Evolutionary conservation across 2,797 vertebrate genomes (phyloP).

Genomic region (Morelia viridis): DNA sequence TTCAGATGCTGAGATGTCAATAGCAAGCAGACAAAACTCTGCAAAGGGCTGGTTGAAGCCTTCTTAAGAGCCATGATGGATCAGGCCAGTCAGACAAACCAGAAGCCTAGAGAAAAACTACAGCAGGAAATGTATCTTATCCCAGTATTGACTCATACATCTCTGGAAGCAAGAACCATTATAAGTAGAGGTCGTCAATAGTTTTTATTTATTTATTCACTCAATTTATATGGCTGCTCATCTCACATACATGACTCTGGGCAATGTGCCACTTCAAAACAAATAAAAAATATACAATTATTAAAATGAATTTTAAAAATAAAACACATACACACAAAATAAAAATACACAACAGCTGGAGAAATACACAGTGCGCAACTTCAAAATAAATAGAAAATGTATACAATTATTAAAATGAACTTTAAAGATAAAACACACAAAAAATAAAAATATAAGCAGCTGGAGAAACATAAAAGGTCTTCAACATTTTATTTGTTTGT

Average conservation of each 20-base stretch:
- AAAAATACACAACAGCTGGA: background rate
- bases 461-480: background rate
- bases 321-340: background rate
- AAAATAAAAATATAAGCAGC: background rate
- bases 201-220: background rate
- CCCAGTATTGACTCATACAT: background rate
- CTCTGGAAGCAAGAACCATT: background rate
- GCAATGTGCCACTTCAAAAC: background rate
- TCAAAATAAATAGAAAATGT: too few relatives aligned
- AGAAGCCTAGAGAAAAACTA: background rate
- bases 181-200: background rate
- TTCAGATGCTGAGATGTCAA: background rate
- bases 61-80: too few relatives aligned
- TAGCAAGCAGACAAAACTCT: background rate
- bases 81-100: too few relatives aligned
- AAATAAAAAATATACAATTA: background rate
- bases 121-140: background rate
- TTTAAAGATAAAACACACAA: too few relatives aligned
- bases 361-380: too few relatives aligned
- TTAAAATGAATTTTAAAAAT: background rate
- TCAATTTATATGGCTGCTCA: background rate
- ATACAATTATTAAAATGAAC: too few relatives aligned
- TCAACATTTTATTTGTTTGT: too few relatives aligned
- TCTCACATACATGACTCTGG: background rate
- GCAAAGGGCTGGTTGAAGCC: too few relatives aligned